These are phyloP conservation scores for Eupithecia dodoneata DNA, from an alignment of 2,888 invertebrate species.

Conservation along the genomic window DNA sequence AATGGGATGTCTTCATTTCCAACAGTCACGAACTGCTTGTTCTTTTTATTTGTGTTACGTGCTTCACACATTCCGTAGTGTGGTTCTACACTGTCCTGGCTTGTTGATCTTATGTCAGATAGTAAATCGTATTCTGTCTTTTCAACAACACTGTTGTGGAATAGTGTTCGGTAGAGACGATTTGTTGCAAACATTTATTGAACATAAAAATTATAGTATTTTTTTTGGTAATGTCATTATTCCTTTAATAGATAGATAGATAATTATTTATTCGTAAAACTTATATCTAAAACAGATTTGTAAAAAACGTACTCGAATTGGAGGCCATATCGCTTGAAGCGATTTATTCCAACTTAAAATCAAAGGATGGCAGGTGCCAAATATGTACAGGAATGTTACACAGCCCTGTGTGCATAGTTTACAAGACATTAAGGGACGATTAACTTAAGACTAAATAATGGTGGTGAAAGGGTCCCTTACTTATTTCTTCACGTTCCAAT, in stretches of 20 bases:
- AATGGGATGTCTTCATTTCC: constrained; percentile 19
- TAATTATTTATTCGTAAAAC: too few species aligned
- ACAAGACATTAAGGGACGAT: background rate
- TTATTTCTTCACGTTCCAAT: background rate
- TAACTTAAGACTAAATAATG: background rate
- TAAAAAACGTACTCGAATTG: too few species aligned
- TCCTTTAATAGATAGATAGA: too few species aligned
- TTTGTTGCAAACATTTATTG: background rate
- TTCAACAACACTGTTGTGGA: background rate
- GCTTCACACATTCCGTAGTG: background rate
- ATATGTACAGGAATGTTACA: too few species aligned
- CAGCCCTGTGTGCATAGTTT: too few species aligned
- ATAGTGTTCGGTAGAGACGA: background rate
- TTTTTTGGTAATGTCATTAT: too few species aligned
- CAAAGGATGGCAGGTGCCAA: too few species aligned
- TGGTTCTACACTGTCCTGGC: background rate
- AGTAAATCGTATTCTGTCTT: background rate
- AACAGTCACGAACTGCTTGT: constrained; percentile 25
- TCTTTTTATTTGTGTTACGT: constrained; percentile 7
- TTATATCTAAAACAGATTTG: too few species aligned
- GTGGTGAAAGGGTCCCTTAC: background rate
- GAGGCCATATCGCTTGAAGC: too few species aligned
- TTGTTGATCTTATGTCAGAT: background rate
- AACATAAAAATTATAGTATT: background rate
- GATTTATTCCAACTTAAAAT: too few species aligned